Percentiles rank a stretch among this genome's conserved stretches.
These are phyloP conservation scores for Rallus crepitans DNA, from an alignment of 2,797 vertebrate genomes.

Conservation along the genomic window DNA sequence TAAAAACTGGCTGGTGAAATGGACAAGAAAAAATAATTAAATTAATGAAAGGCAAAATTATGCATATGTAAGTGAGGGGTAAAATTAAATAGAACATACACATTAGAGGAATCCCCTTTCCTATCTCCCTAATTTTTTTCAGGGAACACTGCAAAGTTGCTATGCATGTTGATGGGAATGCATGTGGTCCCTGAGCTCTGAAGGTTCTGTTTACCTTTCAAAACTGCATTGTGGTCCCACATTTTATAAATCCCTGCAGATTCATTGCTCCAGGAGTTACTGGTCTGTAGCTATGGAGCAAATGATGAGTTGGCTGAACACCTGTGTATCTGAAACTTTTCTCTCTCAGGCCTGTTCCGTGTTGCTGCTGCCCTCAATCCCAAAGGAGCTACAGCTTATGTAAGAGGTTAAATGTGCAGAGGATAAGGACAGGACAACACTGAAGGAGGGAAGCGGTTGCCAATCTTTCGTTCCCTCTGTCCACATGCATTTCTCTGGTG, in stretches of 20 bases:
- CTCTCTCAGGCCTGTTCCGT: not conserved
- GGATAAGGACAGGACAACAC: not conserved
- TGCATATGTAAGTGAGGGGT: not conserved
- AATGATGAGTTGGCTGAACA: not conserved
- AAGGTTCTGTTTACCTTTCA: not conserved
- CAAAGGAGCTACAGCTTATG: not conserved
- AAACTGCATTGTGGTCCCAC: not conserved
- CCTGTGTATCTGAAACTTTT: not conserved
- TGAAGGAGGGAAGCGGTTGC: not conserved
- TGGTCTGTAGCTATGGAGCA: not conserved
- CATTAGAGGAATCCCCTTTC: not conserved
- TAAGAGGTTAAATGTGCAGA: not conserved
- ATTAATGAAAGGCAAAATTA: not conserved
- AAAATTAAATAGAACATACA: not conserved
- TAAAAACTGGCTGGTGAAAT: not conserved
- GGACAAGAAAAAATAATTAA: not conserved
- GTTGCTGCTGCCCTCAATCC: not conserved
- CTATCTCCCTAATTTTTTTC: not conserved
- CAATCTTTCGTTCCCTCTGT: not conserved
- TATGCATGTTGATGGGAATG: not conserved
- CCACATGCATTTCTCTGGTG: not conserved
- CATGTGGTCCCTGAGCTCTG: not conserved
- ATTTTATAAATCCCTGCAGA: not conserved
- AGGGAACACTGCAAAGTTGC: not conserved
- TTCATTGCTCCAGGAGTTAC: not conserved